Conservation (phyloP, 2,888 invertebrate genomes). For the Furcula furcula region DNA sequence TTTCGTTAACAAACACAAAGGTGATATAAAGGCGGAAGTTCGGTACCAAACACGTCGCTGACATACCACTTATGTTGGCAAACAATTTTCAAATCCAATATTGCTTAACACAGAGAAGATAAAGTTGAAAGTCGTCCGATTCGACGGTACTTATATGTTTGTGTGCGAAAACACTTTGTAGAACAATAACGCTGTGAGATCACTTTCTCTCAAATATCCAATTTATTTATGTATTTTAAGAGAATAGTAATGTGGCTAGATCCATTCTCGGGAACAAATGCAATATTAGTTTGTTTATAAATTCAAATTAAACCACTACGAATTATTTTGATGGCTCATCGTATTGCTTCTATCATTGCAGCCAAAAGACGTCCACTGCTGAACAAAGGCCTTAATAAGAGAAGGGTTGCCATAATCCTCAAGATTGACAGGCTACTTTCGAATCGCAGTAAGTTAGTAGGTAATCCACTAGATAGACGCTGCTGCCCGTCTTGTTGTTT, state of each 20-base stretch:
- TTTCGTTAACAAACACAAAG: slow-evolving; percentile 46
- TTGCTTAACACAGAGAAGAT: slow-evolving; percentile 9
- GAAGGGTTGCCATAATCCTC: too few species aligned
- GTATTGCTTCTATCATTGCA: too few species aligned
- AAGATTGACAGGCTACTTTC: too few species aligned
- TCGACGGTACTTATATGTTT: neutral
- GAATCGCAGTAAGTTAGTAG: too few species aligned
- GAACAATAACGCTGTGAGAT: slow-evolving; percentile 44
- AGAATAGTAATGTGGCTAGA: slow-evolving; percentile 36
- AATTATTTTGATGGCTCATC: too few species aligned
- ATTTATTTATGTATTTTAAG: slow-evolving; percentile 48
- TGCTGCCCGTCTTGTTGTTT: too few species aligned
- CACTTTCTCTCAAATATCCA: slow-evolving; percentile 39
- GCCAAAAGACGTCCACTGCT: too few species aligned
- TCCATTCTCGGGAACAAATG: too few species aligned
- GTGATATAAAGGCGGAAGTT: slow-evolving; percentile 40
- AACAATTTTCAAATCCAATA: slow-evolving; percentile 10
- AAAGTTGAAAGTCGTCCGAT: neutral
- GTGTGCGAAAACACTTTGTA: slow-evolving; percentile 27
- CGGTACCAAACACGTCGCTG: slow-evolving; percentile 53
- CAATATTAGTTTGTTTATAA: too few species aligned
- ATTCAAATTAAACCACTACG: too few species aligned
- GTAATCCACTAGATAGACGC: too few species aligned
- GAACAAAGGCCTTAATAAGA: too few species aligned
- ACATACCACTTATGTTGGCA: slow-evolving; percentile 34